phyloP scores from a whole-genome alignment of 2,797 vertebrate genomes.

The Amblyopsis hoosieri region DNA sequence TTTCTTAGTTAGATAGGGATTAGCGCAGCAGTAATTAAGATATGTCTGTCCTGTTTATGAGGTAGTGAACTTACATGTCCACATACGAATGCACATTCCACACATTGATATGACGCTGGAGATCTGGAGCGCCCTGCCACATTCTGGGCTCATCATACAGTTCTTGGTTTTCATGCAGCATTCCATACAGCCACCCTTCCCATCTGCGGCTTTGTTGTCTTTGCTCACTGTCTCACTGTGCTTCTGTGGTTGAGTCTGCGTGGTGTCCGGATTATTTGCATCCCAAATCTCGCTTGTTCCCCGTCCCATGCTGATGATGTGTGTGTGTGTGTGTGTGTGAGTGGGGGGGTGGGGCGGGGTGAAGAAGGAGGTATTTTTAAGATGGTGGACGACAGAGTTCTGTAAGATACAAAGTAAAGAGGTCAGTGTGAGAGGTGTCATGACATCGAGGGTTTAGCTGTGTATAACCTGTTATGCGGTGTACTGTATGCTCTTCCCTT shows the following conservation, averaged over 20 bases:
- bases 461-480: constrained; percentile 3
- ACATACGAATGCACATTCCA: constrained; percentile 66
- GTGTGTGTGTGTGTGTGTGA: background rate
- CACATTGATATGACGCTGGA: constrained; percentile 61
- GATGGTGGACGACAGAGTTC: constrained; percentile 7
- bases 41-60: too few species aligned
- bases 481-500: background rate
- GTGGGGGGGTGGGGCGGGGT: background rate
- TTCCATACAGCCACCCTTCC: constrained; percentile 38
- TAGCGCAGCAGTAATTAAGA: too few species aligned
- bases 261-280: constrained; percentile 28
- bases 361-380: background rate
- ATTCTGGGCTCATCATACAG: constrained; percentile 74
- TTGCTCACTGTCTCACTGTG: background rate
- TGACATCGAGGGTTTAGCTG: background rate
- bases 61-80: constrained; percentile 58
- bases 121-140: constrained; percentile 67
- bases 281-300: constrained; percentile 55
- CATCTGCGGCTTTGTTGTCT: background rate
- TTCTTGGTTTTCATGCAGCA: constrained; percentile 62
- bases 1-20: too few species aligned
- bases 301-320: constrained; percentile 46
- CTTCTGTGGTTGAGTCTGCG: constrained; percentile 51
- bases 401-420: constrained; percentile 12
- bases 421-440: background rate